Conservation (phyloP, 1,140 invertebrate species). For the Drosophila simulans region DNA sequence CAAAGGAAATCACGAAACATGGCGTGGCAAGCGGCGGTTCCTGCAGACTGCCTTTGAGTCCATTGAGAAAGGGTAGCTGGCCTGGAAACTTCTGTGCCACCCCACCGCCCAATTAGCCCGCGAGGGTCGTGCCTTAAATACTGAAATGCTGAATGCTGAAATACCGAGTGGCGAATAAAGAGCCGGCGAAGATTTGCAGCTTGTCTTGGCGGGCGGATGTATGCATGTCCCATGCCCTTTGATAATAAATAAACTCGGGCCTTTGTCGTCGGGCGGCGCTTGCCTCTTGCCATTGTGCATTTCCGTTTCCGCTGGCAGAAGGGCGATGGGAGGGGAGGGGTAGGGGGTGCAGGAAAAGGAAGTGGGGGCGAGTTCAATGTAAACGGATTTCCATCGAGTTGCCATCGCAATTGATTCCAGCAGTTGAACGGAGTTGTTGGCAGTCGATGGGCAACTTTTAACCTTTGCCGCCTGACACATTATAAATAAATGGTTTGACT, state of each 20-base stretch:
- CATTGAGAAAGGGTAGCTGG: constrained; percentile 7
- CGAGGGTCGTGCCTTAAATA: constrained; percentile 19
- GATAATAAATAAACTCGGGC: constrained; percentile 47
- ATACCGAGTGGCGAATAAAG: constrained; percentile 9
- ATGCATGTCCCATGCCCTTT: constrained; percentile 52
- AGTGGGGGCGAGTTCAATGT: constrained; percentile 44
- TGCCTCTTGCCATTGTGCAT: constrained; percentile 60
- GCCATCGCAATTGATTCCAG: constrained; percentile 53
- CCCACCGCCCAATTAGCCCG: constrained; percentile 38
- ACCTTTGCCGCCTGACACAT: constrained; percentile 62
- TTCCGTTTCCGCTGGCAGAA: constrained; percentile 61
- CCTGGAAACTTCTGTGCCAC: constrained; percentile 39
- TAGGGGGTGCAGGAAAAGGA: background rate
- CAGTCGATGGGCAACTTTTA: constrained; percentile 75
- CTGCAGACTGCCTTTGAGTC: constrained; percentile 26
- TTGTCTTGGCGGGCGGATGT: constrained; percentile 42
- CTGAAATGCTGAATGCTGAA: background rate
- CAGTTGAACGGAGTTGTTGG: constrained; percentile 16
- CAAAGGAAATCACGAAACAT: constrained; percentile 78
- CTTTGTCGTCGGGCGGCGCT: constrained; percentile 31
- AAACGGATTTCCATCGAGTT: constrained; percentile 52
- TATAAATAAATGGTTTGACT: constrained; percentile 55
- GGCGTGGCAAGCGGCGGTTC: constrained; percentile 75
- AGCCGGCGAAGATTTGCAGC: constrained; percentile 30
- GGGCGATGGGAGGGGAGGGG: too few relatives aligned